These are phyloP conservation scores for Beris morrisii DNA, from an alignment of 2,888 invertebrate species.

Conservation along the genomic window DNA sequence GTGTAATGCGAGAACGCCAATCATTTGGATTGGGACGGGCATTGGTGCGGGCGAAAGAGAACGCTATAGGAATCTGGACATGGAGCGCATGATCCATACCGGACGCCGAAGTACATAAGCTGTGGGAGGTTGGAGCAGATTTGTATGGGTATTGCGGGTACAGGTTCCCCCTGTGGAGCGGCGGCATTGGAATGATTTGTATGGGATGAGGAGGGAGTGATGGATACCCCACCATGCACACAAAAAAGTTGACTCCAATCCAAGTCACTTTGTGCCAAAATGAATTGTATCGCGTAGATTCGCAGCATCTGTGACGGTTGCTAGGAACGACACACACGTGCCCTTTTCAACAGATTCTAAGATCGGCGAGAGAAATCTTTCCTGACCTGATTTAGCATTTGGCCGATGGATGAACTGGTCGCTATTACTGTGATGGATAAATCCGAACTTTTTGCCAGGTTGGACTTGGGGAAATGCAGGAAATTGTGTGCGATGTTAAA, in stretches of 20 bases:
- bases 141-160: constrained; percentile 6
- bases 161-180: neutral
- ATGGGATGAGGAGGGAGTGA: neutral
- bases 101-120: constrained; percentile 16
- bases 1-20: constrained; percentile 32
- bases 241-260: neutral
- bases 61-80: constrained; percentile 2
- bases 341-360: constrained; percentile 2
- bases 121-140: neutral
- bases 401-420: neutral
- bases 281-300: constrained; percentile 28
- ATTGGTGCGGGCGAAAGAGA: constrained; percentile 21
- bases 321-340: constrained; percentile 18
- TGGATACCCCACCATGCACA: neutral
- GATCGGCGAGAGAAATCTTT: neutral
- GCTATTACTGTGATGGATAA: constrained; percentile 3
- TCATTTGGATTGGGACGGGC: constrained; percentile 20
- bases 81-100: constrained; percentile 23
- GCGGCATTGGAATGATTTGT: neutral
- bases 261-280: constrained; percentile 17
- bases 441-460: no score
- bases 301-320: constrained; percentile 23
- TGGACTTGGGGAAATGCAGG: no score
- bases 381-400: constrained; percentile 20
- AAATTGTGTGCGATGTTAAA: no score